Evolutionary conservation across 2,113 vertebrate genomes (phyloP), one percentile per base, ranked within the genome.

Genomic region (Bubo scandiacus): DNA sequence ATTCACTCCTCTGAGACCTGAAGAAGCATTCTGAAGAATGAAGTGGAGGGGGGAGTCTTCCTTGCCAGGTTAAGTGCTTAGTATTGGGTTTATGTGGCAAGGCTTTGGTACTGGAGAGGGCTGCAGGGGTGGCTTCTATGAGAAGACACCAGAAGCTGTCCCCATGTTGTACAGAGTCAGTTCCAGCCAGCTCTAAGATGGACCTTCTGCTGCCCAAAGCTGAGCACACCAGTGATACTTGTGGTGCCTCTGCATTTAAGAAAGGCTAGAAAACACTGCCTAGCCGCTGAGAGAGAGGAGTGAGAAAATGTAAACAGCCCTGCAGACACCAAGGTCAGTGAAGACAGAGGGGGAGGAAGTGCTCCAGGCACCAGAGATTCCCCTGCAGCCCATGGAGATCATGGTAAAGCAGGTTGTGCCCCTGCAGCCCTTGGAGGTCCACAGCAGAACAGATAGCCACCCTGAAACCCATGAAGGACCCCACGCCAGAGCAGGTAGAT

Each of bases 401-500:
- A 30, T 3, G 17, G 22, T 27, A 63, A 85, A 26, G 80, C 12
- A 52, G 12, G 10, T 6, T 36, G 8, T 36, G 15, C 8, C 13
- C 11, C 10, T 61, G 25, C 5, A 61, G 73, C 55, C 43, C 25
- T 32, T 0, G 0, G 32, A n/a, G 5, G n/a, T n/a, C 16, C 38
- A 43, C 14, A 59, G 20, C 3, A 12, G 15, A 75, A 15, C 36
- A 62, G 20, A 51, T 3, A 70, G 14, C 9, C 20, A 81, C 5
- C 10, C 29, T 42, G 34, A 47, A 73, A n/a, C 20, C 61, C 20
- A 13, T 0, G 19, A 34, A 21, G 6, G 62, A 27, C 15, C 2
- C 43, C 36, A 63, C 0, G 0, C 0, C 16, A 16, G 21, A 34
- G 7, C 15, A 52, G 11, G 5, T 11, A 32, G 7, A 40, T 26